Base-by-base conservation (phyloP, 2,888 invertebrate genomes). In the Calephelis perditalis region DNA sequence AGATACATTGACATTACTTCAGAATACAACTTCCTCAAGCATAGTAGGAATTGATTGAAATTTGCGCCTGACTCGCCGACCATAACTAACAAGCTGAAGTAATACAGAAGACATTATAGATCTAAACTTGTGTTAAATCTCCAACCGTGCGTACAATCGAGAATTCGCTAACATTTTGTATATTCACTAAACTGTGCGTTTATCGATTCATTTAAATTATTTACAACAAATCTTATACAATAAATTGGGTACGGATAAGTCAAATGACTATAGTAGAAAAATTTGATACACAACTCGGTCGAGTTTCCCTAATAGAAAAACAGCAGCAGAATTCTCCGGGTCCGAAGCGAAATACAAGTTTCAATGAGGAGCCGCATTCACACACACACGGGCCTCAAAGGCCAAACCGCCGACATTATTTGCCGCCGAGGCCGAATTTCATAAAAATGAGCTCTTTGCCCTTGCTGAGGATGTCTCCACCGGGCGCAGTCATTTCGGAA, bases 361-460 rank as follows among this genome's bases (percentile, higher is more conserved):
- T 63, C 56, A 60, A 63, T 56, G 67, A 67, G 62, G 63, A 59
- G 67, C 69, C 65, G 65, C 61, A 66, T 62, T 62, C 67, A 66
- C 66, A 63, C 65, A 62, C 62, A 73, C 70, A 67, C 63, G 65
- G 74, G 73, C 73, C 74, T 64, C 68, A 71, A 68, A 73, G 78
- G 81, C 86, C 84, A 74, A 69, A 64, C 68, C 75, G 74, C 84
- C 82, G 77, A 70, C 82, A 87, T 92, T 93, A 93, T 93, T 93
- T 93, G 78, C 94, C 94, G 77, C 96, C 96, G 73, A 97, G 93
- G 70, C 97, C 97, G 85, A 97, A 97, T 91, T 96, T 96, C 95
- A 97, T 97, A 88, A 97, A 97, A 83, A 97, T 96, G 71, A 97
- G 94, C 92, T 97, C 97, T 91, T 97, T 97, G 77, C 97, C 97